A percentile compares a stretch with the other conserved stretches of the same genome.
These are phyloP conservation scores for Ochropacha duplaris DNA, from an alignment of 2,888 invertebrate species.

Conservation along the genomic window DNA sequence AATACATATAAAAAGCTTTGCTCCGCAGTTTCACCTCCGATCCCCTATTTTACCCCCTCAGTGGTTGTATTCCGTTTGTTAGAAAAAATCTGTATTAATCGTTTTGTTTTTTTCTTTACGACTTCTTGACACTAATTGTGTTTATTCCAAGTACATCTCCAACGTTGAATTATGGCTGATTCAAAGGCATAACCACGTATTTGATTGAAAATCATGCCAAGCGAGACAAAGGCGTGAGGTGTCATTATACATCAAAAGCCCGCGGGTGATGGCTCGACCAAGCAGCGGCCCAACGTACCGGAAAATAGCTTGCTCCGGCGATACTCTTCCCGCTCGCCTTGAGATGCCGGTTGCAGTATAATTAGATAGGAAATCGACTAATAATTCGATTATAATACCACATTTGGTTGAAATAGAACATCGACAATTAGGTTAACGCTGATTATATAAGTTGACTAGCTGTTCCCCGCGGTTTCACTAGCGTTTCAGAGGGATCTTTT, in stretches of 20 bases:
- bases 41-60: no score
- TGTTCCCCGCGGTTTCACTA: no score
- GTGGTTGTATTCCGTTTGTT: no score
- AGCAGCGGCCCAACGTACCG: conserved; percentile 45
- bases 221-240: conserved; percentile 36
- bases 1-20: no score
- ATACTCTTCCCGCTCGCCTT: conserved; percentile 22
- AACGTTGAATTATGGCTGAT: conserved; percentile 7
- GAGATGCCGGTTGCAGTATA: not conserved
- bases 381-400: not conserved
- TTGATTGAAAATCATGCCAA: conserved; percentile 36
- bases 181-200: conserved; percentile 23
- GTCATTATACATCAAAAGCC: conserved; percentile 47
- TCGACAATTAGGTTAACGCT: not conserved
- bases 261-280: conserved; percentile 31
- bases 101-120: no score
- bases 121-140: no score
- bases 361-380: not conserved
- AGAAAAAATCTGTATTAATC: no score
- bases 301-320: conserved; percentile 51
- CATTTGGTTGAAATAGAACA: not conserved
- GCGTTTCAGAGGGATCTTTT: no score
- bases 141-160: no score
- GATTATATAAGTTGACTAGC: no score
- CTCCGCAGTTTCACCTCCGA: no score